Base-by-base conservation (phyloP, 2,888 invertebrate species). In the Bombylius major region DNA sequence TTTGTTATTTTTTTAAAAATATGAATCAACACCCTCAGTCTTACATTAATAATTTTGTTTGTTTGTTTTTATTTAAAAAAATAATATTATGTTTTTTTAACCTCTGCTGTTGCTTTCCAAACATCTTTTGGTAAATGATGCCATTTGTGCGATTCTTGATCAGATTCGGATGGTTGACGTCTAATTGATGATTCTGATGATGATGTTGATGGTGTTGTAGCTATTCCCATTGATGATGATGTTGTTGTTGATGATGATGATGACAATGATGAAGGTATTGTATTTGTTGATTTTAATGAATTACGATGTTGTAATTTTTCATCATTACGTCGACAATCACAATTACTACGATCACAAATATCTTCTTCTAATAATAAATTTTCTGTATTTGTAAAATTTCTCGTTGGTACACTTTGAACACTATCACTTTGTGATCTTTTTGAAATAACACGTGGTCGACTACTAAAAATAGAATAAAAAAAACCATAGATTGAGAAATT, bases 61-160 rank as follows among this genome's bases (percentile, higher is more conserved):
- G n/a, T n/a, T n/a, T 23, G 3, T 23, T 23, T 23, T 23, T 3
- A 23, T 2, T 23, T 23, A 23, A 23, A 23, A 23, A 23, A 23
- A 23, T 23, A 23, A 23, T 23, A 23, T 12, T 45, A 45, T 44
- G 56, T n/a, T 57, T 59, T 56, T 60, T 69, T 68, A 69, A 85
- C 86, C 77, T 88, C 87, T 11, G 89, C 78, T 11, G 86, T 80
- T 12, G 87, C 84, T 65, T 88, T 88, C 85, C 91, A 90, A 47
- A 93, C 82, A 49, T 80, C 79, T 65, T 89, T 88, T 0, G 90
- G 84, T 1, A 89, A 86, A 61, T 83, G 81, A 60, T 85, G 83
- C 88, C 89, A 90, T 63, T 79, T 49, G 39, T 56, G 51, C 9
- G 54, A 50, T 31, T 59, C 54, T 8, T 44, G 8, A 31, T 58